Conservation (phyloP, 2,113 vertebrate species). For the Nothocercus julius region DNA sequence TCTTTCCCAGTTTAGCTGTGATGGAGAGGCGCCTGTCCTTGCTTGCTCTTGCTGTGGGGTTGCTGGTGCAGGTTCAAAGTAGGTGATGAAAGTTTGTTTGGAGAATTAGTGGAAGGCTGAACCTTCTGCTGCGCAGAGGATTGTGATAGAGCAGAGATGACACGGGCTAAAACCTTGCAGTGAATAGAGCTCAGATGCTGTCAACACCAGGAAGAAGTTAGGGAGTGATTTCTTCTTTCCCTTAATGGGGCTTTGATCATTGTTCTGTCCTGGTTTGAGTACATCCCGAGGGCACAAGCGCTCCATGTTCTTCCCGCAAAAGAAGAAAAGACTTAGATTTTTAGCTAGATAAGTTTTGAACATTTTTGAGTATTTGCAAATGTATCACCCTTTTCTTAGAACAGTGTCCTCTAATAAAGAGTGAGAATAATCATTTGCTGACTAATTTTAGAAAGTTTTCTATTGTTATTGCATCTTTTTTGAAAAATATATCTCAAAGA, state of each 20-base stretch:
- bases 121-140: background rate
- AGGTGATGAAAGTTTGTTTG: background rate
- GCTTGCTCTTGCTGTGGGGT: background rate
- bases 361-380: background rate
- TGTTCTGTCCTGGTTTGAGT: background rate
- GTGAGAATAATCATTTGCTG: background rate
- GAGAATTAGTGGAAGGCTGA: background rate
- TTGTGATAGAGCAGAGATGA: accelerated
- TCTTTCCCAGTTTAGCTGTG: background rate
- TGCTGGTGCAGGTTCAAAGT: too few species aligned
- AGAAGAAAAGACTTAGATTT: background rate
- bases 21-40: background rate
- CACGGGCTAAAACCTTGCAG: background rate
- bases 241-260: background rate
- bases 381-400: background rate
- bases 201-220: background rate
- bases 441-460: background rate
- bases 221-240: background rate
- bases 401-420: background rate
- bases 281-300: background rate
- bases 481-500: background rate
- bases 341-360: background rate
- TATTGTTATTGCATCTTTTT: background rate
- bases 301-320: background rate
- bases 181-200: background rate